Evolutionary conservation across 2,113 vertebrate species (phyloP).

Genomic region (Gymnarchus niloticus): DNA sequence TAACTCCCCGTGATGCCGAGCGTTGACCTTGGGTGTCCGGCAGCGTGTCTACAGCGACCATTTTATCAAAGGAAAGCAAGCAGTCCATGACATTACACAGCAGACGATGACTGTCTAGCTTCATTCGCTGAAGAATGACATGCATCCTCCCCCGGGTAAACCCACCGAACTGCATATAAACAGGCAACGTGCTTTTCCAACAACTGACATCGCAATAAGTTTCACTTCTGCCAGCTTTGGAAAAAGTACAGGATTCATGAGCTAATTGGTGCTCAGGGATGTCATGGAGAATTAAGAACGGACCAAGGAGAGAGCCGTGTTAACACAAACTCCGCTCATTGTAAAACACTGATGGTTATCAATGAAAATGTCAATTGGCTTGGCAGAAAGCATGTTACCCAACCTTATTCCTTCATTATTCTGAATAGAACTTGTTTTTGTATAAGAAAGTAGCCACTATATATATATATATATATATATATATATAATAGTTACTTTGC

Average conservation of each 20-base stretch:
- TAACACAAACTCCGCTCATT: neutral
- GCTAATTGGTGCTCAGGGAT: neutral
- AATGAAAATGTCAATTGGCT: slow-evolving; percentile 38
- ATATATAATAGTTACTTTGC: neutral
- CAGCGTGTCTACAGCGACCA: neutral
- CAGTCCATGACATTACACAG: slow-evolving; percentile 33
- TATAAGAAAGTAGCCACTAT: neutral
- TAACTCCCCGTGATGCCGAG: neutral
- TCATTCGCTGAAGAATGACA: slow-evolving; percentile 19
- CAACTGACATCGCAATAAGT: slow-evolving; percentile 33
- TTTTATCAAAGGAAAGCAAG: slow-evolving; percentile 10
- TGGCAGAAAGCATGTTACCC: slow-evolving; percentile 50
- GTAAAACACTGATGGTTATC: neutral
- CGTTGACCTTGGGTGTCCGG: neutral
- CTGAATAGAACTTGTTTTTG: neutral
- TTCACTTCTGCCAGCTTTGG: neutral
- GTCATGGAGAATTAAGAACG: neutral
- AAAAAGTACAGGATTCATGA: neutral
- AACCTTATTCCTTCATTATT: slow-evolving; percentile 42
- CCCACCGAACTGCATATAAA: slow-evolving; percentile 21
- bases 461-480: too few species aligned
- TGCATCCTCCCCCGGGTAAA: neutral
- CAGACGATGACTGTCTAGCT: slow-evolving; percentile 22
- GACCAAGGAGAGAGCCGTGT: neutral
- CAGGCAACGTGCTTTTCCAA: slow-evolving; percentile 50